phyloP scores from a whole-genome alignment of 2,797 vertebrate species.

The Sebastiscus albofasciatus region DNA sequence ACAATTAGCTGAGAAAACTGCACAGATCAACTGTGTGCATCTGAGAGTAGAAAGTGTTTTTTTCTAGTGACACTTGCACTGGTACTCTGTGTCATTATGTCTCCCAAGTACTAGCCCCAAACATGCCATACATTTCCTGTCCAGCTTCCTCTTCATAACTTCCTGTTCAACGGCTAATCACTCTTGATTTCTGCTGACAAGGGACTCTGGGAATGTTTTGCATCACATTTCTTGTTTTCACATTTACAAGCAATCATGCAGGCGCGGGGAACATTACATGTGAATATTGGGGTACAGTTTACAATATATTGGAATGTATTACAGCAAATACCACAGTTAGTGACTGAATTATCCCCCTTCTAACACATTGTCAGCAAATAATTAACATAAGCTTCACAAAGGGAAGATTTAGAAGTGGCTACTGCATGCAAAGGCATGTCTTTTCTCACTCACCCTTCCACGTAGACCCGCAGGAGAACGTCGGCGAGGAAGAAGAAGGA shows the following conservation, averaged over 20 bases:
- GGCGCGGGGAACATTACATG: background rate
- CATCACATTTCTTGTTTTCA: background rate
- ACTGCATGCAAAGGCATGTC: background rate
- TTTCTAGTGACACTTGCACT: background rate
- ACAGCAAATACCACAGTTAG: background rate
- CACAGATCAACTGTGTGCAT: background rate
- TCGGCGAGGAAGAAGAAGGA: slow-evolving; percentile 91
- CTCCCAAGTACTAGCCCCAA: background rate
- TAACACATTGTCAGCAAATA: background rate
- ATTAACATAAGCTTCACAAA: background rate
- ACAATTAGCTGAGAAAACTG: background rate
- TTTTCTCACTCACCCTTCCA: slow-evolving; percentile 88
- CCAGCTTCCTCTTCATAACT: slow-evolving; percentile 59
- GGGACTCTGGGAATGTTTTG: slow-evolving; percentile 25
- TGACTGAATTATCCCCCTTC: background rate
- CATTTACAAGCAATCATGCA: background rate
- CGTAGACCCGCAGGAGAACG: slow-evolving; percentile 88
- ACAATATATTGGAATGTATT: background rate
- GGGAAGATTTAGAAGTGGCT: background rate
- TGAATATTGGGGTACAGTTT: background rate
- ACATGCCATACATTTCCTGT: slow-evolving; percentile 57
- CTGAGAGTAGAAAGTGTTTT: background rate
- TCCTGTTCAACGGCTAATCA: slow-evolving; percentile 62
- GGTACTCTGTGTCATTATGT: background rate
- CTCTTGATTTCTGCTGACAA: slow-evolving; percentile 60